Base-by-base conservation (phyloP, 1,140 invertebrate species). In the Cherax destructor region DNA sequence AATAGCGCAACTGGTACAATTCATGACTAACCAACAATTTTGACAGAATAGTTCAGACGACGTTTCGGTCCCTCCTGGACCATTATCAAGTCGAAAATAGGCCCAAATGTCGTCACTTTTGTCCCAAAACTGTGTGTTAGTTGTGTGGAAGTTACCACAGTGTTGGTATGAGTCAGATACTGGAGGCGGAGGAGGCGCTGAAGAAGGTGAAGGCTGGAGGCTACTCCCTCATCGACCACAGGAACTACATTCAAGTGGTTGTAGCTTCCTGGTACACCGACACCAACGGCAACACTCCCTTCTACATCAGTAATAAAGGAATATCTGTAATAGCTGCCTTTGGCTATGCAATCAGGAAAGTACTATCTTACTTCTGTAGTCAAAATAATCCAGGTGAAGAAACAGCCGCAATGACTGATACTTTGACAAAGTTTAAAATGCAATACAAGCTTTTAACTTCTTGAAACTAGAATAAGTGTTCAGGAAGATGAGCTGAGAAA, bases 261-360 rank as follows among this genome's bases (percentile, higher is more conserved):
- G 56, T 83, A 4, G 59, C 13, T 3, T 61, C 81, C 9, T 52
- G 81, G 47, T 83, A 83, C 81, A 83, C 81, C 9, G 56, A 83
- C n/a, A 18, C 52, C n/a, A 7, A 61, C 4, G 56, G 81, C 0
- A 13, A 83, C 4, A 83, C 81, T 0, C 56, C 49, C 11, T 65
- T 83, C 59, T 83, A 83, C 81, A 83, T 83, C 50, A 83, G 81
- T 30, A 83, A 83, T 24, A 59, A 83, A n/a, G 81, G 81, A 0
- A 83, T 83, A n/a, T 83, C 52, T 1, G 52, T 83, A 9, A 6
- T 83, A 13, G 81, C 81, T 30, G n/a, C 56, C 3, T 83, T 83
- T 61, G 81, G 81, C 49, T 83, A 56, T 56, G 81, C 47, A 18
- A n/a, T 83, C 24, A 83, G 81, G 81, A 65, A 41, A 65, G 52